Evolutionary conservation across 1,140 invertebrate genomes (phyloP).

Genomic region (Apis laboriosa): DNA sequence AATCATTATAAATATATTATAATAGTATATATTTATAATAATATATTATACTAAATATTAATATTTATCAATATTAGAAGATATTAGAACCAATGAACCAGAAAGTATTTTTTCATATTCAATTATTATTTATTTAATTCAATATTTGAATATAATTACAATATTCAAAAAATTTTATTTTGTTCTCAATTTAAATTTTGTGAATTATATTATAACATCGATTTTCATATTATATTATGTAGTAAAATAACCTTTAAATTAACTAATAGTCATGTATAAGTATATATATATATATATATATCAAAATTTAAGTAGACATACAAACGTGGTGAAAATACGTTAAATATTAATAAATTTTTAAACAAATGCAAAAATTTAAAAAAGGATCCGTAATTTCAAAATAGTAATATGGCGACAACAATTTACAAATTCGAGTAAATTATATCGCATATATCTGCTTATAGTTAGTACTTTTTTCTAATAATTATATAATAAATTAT

Average conservation of each 20-base stretch:
- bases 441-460: neutral
- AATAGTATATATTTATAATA: neutral
- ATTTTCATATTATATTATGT: neutral
- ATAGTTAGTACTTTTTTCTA: neutral
- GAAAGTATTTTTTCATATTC: too few relatives aligned
- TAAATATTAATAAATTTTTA: slow-evolving; percentile 4
- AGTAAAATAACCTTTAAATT: neutral
- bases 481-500: neutral
- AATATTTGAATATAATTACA: neutral
- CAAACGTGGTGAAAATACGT: neutral
- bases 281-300: too few relatives aligned
- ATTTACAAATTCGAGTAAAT: slow-evolving; percentile 17
- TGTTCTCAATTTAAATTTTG: neutral
- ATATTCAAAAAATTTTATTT: neutral
- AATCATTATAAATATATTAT: neutral
- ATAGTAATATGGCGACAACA: neutral
- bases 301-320: slow-evolving; percentile 3
- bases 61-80: neutral
- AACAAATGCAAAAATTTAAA: neutral
- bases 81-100: neutral
- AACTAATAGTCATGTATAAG: neutral
- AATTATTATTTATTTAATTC: neutral
- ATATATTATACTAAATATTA: too few relatives aligned
- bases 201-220: neutral
- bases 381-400: neutral